Evolutionary conservation across 2,113 vertebrate species (phyloP).

Genomic region (Manacus vitellinus): DNA sequence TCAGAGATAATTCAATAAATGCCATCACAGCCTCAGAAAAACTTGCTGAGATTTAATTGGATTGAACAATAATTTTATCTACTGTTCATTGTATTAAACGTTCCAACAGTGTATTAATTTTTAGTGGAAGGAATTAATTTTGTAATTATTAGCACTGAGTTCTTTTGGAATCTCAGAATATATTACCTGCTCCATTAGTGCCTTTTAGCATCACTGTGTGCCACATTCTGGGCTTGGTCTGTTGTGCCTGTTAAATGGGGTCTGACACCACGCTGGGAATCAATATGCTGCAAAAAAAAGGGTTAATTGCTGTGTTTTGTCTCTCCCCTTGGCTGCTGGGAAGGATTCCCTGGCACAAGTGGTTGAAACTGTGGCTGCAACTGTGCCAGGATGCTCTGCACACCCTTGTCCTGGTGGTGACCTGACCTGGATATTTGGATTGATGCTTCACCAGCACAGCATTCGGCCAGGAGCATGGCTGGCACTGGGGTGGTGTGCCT

Average conservation of each 20-base stretch:
- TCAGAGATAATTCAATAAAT: conserved; percentile 59
- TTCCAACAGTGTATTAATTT: conserved; percentile 43
- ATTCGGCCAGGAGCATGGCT: rapidly evolving
- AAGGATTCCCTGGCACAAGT: neutral
- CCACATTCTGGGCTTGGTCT: neutral
- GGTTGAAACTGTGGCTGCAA: rapidly evolving
- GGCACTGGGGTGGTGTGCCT: rapidly evolving
- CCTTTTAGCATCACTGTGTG: neutral
- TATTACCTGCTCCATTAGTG: neutral
- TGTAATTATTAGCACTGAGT: neutral
- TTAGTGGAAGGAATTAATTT: conserved; percentile 64
- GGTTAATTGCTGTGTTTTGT: neutral
- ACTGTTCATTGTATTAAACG: conserved; percentile 7
- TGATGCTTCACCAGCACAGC: rapidly evolving
- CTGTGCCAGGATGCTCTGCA: neutral
- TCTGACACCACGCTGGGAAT: neutral
- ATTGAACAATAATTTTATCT: conserved; percentile 55
- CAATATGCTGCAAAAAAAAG: neutral
- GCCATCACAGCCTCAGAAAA: conserved; percentile 17
- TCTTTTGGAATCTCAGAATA: neutral
- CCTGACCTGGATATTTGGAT: neutral
- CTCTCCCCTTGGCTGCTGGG: neutral
- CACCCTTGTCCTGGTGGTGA: neutral
- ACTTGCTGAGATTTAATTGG: conserved; percentile 62
- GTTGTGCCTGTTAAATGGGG: rapidly evolving